Conservation (phyloP, 2,888 invertebrate species). For the Leptogaster cylindrica region DNA sequence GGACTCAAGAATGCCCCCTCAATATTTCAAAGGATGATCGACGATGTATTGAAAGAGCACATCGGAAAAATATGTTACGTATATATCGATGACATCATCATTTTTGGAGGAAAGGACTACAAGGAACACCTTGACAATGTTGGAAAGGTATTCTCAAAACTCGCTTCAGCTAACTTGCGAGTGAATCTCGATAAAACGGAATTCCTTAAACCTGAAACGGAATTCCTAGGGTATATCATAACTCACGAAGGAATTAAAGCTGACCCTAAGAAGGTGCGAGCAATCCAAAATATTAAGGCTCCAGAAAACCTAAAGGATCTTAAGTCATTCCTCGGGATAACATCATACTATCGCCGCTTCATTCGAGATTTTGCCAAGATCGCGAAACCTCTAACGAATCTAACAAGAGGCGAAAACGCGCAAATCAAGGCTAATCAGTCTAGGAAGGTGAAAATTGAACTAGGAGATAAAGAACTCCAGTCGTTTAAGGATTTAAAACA, state of each 20-base stretch:
- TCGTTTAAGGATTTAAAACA: conserved; percentile 47
- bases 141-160: too few relatives aligned
- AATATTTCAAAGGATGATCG: too few relatives aligned
- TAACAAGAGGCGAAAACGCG: conserved; percentile 46
- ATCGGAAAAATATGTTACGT: too few relatives aligned
- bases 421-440: conserved; percentile 45
- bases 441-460: conserved; percentile 39
- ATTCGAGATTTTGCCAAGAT: conserved; percentile 46
- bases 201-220: conserved; percentile 44
- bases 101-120: too few relatives aligned
- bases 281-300: conserved; percentile 32
- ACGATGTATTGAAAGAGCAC: too few relatives aligned
- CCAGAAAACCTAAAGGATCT: conserved; percentile 45
- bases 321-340: conserved; percentile 43
- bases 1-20: too few relatives aligned
- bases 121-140: too few relatives aligned
- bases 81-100: too few relatives aligned
- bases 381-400: conserved; percentile 47
- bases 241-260: conserved; percentile 44
- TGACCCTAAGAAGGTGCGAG: conserved; percentile 33
- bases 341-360: conserved; percentile 46
- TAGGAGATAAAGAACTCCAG: conserved; percentile 40
- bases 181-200: conserved; percentile 45
- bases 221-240: conserved; percentile 43
- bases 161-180: too few relatives aligned